Conservation (phyloP, 53 echinoderm and acorn worm genomes). For the Mesocentrotus franciscanus region DNA sequence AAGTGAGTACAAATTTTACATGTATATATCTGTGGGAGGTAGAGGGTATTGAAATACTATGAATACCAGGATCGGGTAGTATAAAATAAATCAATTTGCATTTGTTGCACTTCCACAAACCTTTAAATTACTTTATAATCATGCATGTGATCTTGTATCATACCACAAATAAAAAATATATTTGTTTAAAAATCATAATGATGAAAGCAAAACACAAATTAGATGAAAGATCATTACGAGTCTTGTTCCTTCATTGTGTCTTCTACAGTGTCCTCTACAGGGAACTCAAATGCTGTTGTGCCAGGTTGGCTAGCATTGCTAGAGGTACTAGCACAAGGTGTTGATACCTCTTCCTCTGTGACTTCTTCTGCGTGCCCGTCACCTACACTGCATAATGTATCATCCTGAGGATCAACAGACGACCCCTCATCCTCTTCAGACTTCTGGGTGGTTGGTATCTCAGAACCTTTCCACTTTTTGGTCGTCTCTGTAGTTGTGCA, state of each 20-base stretch:
- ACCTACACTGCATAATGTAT: background rate
- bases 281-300: conserved; percentile 50
- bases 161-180: background rate
- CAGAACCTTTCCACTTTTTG: conserved; percentile 27
- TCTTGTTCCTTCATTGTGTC: background rate
- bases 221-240: background rate
- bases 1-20: background rate
- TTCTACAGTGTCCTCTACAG: background rate
- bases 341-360: conserved; percentile 58
- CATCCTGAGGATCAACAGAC: conserved; percentile 15
- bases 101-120: background rate
- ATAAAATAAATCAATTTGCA: background rate
- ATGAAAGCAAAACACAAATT: background rate
- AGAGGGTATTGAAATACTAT: background rate
- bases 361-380: conserved; percentile 18
- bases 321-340: conserved; percentile 64
- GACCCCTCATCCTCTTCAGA: conserved; percentile 2
- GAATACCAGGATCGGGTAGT: background rate
- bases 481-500: background rate
- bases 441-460: conserved; percentile 24
- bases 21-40: background rate
- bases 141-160: background rate
- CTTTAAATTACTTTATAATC: background rate
- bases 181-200: background rate
- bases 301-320: conserved; percentile 60